Evolutionary conservation across 2,113 vertebrate species (phyloP).

Genomic region (Miniopterus natalensis): DNA sequence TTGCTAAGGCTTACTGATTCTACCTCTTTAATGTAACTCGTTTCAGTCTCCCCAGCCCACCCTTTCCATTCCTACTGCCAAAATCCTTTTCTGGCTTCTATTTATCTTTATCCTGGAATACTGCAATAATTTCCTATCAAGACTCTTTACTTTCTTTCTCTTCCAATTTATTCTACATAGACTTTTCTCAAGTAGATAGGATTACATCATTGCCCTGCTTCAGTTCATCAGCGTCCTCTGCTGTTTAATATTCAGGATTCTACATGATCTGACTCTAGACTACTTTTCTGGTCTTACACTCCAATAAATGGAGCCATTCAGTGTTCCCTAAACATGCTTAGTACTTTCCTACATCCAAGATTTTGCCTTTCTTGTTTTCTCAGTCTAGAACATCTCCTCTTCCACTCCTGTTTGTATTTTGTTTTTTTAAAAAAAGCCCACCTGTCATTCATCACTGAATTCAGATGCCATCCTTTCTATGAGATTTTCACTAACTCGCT

Average conservation of each 20-base stretch:
- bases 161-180: neutral
- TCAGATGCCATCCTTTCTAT: neutral
- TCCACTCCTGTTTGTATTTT: neutral
- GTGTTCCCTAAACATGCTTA: neutral
- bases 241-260: slow-evolving; percentile 36
- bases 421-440: neutral
- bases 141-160: slow-evolving; percentile 11
- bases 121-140: neutral
- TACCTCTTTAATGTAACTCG: neutral
- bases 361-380: slow-evolving; percentile 30
- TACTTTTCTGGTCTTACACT: neutral
- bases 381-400: neutral
- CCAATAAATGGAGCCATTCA: neutral
- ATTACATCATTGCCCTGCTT: neutral
- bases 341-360: neutral
- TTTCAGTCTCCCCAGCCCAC: neutral
- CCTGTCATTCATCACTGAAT: slow-evolving; percentile 21
- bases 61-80: neutral
- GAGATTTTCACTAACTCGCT: neutral
- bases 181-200: slow-evolving; percentile 26
- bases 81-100: neutral
- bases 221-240: neutral
- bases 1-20: slow-evolving; percentile 15
- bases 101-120: neutral
- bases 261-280: neutral